Conservation (phyloP, 2,888 invertebrate species). For the Hedya salicella region DNA sequence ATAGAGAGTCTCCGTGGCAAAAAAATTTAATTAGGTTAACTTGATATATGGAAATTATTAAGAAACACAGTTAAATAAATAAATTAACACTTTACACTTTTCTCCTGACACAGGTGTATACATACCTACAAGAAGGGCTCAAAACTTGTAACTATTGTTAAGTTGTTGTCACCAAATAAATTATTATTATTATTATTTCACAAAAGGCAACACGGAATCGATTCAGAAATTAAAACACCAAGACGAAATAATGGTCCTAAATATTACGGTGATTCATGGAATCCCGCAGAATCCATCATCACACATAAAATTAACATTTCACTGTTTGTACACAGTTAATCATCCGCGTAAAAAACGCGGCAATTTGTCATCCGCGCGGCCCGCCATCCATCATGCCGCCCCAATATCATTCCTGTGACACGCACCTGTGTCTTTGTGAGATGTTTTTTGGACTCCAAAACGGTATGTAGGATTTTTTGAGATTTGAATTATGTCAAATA, state of each 20-base stretch:
- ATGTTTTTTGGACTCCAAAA: conserved; percentile 12
- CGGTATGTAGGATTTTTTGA: not conserved
- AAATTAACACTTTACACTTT: no score
- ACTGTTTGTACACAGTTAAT: conserved; percentile 11
- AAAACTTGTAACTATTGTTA: no score
- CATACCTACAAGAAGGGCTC: no score
- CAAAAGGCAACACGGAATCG: no score
- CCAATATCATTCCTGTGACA: conserved; percentile 12
- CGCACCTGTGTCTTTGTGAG: conserved; percentile 16
- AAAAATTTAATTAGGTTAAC: no score
- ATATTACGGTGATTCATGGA: not conserved
- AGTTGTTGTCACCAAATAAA: no score
- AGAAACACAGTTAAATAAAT: no score
- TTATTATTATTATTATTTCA: no score
- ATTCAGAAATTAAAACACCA: no score
- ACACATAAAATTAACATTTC: conserved; percentile 8
- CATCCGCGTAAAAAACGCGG: conserved; percentile 11
- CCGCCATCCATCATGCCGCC: conserved; percentile 9
- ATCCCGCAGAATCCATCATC: not conserved
- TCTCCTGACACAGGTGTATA: no score
- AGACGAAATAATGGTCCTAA: not conserved
- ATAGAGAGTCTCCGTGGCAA: no score
- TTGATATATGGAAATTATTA: no score
- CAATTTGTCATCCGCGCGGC: conserved; percentile 10
- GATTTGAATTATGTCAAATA: not conserved